Base-by-base conservation (phyloP, 1,140 invertebrate species). In the Bombus ignitus region DNA sequence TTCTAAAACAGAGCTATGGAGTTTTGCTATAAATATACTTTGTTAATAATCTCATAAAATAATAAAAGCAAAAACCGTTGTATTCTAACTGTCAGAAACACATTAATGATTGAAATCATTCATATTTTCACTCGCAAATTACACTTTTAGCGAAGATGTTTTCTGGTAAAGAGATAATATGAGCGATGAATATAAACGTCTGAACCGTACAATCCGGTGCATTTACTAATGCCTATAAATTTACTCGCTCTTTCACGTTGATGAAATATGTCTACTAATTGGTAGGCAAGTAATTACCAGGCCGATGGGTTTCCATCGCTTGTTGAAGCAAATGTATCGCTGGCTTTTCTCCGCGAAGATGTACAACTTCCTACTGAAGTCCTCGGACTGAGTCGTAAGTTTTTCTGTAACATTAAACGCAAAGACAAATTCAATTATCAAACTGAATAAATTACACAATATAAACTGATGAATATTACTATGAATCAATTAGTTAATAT, bases 311-410 rank as follows among this genome's bases (percentile, higher is more conserved):
- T 95, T 96, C 96, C 96, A 96, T 83, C 93, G 93, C 90, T 94
- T 95, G 91, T 95, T 96, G 94, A 96, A 96, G 93, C 96, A 96
- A 90, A 96, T 95, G 89, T 95, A 96, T 91, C 95, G 93, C 88
- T 95, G 93, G 77, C 95, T 95, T 92, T 96, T 95, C 89, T 96
- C 96, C 71, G 95, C 96, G 91, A 94, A 96, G 92, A 96, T 96
- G 82, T 95, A 95, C 90, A 96, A 85, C 91, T 94, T 95, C 88
- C 94, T 92, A 89, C 93, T 94, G 90, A 95, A 95, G 90, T 96
- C 95, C 87, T 94, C 93, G 32, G 96, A 96, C 90, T 94, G 94
- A 82, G 96, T 96, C 80, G 95, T 96, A 83, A 96, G 93, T 90
- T 95, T 95, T 93, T 96, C 96, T 96, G 95, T 42, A 95, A 95